phyloP scores from a whole-genome alignment of 2,797 vertebrate genomes.

The Sebastiscus tertius region DNA sequence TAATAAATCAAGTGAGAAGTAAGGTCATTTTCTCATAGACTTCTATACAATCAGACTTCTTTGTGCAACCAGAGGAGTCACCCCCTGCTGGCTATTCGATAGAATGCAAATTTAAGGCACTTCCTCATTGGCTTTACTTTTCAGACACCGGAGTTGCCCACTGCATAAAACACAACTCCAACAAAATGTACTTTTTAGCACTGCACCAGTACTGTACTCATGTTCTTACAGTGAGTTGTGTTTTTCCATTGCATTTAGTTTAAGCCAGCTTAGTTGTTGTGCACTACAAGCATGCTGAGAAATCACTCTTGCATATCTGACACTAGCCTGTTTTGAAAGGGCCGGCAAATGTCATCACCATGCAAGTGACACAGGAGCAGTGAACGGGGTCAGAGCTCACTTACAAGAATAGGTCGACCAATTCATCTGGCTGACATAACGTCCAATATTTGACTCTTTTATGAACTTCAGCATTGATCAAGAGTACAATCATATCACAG shows the following conservation, averaged over 20 bases:
- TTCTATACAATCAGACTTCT: too few relatives aligned
- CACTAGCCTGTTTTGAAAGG: slow-evolving; percentile 22
- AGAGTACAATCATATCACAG: not conserved
- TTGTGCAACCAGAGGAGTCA: too few relatives aligned
- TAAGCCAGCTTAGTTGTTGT: not conserved
- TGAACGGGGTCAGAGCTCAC: slow-evolving; percentile 7
- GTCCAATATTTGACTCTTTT: not conserved
- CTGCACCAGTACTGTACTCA: not conserved
- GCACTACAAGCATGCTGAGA: not conserved
- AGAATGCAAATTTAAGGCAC: too few relatives aligned
- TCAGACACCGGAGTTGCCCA: too few relatives aligned
- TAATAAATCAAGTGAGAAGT: too few relatives aligned
- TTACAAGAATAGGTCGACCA: slow-evolving; percentile 8
- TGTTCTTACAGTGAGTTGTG: not conserved
- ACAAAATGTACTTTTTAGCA: not conserved
- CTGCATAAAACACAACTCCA: not conserved
- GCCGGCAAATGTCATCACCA: slow-evolving; percentile 22
- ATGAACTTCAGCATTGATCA: not conserved
- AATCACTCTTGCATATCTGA: slow-evolving; percentile 5
- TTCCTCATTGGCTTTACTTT: too few relatives aligned
- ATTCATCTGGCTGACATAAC: slow-evolving; percentile 4
- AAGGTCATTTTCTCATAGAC: too few relatives aligned
- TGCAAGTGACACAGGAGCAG: slow-evolving; percentile 10
- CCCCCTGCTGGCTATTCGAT: too few relatives aligned
- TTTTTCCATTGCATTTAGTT: not conserved